These are phyloP conservation scores for Escarpia spicata DNA, from an alignment of 2,888 invertebrate species.

Conservation along the genomic window DNA sequence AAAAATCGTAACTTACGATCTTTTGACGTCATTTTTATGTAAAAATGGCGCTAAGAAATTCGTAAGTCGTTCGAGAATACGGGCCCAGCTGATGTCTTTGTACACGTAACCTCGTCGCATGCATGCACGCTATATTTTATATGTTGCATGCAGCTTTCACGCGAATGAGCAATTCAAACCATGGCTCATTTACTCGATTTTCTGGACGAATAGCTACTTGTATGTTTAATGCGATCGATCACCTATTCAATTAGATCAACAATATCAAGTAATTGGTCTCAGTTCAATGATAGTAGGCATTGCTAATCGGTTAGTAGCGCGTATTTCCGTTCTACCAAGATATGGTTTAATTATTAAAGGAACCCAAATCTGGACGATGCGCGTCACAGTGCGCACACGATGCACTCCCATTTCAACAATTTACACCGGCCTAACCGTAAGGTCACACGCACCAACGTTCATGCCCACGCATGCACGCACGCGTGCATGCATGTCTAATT, in stretches of 20 bases:
- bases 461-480: not conserved
- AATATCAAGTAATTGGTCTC: constrained; percentile 1
- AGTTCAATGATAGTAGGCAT: not conserved
- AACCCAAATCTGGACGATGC: not conserved
- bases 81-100: not conserved
- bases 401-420: not conserved
- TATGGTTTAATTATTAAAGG: not conserved
- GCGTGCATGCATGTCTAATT: not conserved
- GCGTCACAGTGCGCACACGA: not conserved
- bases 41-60: too few species aligned
- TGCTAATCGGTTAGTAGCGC: not conserved
- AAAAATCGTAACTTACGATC: too few species aligned
- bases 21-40: too few species aligned
- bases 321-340: not conserved
- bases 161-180: not conserved
- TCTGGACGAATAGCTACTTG: not conserved
- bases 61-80: too few species aligned
- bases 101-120: not conserved
- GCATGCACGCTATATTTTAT: not conserved
- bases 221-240: not conserved
- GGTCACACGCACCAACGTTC: not conserved
- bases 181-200: not conserved
- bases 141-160: not conserved
- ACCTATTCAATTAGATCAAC: not conserved
- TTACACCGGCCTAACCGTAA: not conserved